Evolutionary conservation across 2,113 vertebrate genomes (phyloP).

Genomic region (Thermophis baileyi): DNA sequence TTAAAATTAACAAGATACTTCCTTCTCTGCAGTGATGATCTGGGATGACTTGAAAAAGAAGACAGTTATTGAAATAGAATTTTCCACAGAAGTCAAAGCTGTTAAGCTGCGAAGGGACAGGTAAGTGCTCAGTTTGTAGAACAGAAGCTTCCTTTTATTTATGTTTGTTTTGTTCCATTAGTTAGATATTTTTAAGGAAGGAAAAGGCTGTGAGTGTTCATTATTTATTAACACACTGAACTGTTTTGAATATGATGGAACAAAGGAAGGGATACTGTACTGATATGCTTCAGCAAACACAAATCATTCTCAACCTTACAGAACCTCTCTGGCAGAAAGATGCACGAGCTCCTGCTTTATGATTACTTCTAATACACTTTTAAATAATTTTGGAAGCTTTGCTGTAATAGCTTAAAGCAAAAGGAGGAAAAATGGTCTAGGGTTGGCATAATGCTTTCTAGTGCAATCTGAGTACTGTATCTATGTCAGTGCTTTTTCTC

Average conservation of each 20-base stretch:
- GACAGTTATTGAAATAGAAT: slow-evolving; percentile 98
- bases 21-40: slow-evolving; percentile 86
- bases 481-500: not conserved
- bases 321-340: not conserved
- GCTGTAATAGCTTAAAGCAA: not conserved
- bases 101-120: slow-evolving; percentile 94
- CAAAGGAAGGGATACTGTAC: not conserved
- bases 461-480: not conserved
- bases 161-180: rapidly evolving
- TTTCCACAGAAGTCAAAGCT: slow-evolving; percentile 97
- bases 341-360: too few species aligned
- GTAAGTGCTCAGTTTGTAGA: slow-evolving; percentile 55
- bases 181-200: not conserved
- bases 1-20: not conserved
- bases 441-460: not conserved
- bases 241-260: not conserved
- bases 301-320: not conserved
- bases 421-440: rapidly evolving
- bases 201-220: not conserved
- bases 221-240: not conserved
- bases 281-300: not conserved
- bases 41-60: slow-evolving; percentile 99
- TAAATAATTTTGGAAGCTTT: slow-evolving; percentile 32
- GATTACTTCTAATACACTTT: not conserved
- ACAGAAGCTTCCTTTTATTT: not conserved